Evolutionary conservation across 2,113 vertebrate species (phyloP).

Genomic region (Varanus salvator): DNA sequence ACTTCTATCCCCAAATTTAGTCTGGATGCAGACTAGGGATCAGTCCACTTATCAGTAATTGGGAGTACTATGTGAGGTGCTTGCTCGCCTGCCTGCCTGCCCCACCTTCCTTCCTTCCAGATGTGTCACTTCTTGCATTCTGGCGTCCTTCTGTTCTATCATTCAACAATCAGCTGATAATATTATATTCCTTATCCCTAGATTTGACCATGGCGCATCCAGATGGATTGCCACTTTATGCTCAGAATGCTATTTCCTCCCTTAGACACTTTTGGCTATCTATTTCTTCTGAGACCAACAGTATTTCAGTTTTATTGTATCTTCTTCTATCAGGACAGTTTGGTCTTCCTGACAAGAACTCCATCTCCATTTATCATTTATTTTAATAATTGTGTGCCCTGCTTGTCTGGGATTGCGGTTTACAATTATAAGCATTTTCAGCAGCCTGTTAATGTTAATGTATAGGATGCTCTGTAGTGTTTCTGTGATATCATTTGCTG

Average conservation of each 20-base stretch:
- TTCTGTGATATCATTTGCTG: too few species aligned
- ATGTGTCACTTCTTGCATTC: not conserved
- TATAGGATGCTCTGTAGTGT: too few species aligned
- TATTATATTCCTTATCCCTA: not conserved
- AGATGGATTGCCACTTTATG: not conserved
- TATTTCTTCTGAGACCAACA: not conserved
- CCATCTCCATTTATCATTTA: too few species aligned
- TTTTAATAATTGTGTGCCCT: too few species aligned
- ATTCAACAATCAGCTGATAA: not conserved
- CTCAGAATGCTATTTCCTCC: too few species aligned
- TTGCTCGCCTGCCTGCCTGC: too few species aligned
- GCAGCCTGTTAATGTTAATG: too few species aligned
- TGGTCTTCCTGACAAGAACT: not conserved
- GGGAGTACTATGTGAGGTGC: not conserved
- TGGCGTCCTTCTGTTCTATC: not conserved
- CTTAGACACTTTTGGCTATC: not conserved
- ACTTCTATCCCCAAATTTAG: not conserved
- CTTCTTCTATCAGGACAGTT: not conserved
- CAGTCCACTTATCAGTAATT: not conserved
- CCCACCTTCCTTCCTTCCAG: not conserved
- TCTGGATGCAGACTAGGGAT: too few species aligned
- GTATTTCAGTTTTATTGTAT: not conserved
- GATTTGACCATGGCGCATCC: not conserved
- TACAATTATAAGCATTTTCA: too few species aligned
- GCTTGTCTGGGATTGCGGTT: too few species aligned